Base-by-base conservation (phyloP, 2,797 vertebrate species). In the Champsocephalus gunnari region DNA sequence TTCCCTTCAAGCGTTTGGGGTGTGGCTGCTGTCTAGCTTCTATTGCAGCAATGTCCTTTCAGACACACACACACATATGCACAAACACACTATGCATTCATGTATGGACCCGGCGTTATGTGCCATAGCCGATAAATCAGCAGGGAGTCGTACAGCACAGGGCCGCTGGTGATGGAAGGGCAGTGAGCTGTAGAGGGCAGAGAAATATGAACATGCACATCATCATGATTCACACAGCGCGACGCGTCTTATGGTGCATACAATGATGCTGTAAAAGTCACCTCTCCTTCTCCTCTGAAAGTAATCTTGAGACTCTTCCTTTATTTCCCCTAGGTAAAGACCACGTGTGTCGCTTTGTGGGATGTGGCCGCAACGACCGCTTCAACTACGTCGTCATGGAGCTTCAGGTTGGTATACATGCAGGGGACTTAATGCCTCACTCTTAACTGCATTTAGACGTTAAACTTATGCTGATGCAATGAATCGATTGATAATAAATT, bases 351-450 rank as follows among this genome's bases (percentile, higher is more conserved):
- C 97, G 96, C 90, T 99, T 99, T 86, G 97, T 99, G 73, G 98
- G 98, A 89, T 99, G 98, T 70, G 98, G 98, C 82, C 97, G 98
- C 75, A 99, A 99, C 24, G 98, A 99, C 87, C 96, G 97, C 81
- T 99, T 99, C 87, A 99, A 99, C 95, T 99, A 99, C 75, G 98
- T 99, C 79, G 98, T 99, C 89, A 99, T 99, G 98, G 97, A 99
- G 83, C 95, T 99, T 76, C 98, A 99, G 97, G 98, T 99, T 79
- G 86, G 95, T 89, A 77, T 28, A 0, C 32, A 32, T 2, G 28
- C 56, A 53, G 43, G 19, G 4, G 2, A 62, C 16, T 16, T 9
- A 12, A 11, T 12, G 12, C 1, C 17, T 47, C 51, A 56, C 10
- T 44, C 44, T 45, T 19, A 19, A 32, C 19, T 38, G 34, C 8